Evolutionary conservation across 2,797 vertebrate genomes (phyloP), one percentile per base, ranked within the genome.

Genomic region (Chelidonichthys spinosus): DNA sequence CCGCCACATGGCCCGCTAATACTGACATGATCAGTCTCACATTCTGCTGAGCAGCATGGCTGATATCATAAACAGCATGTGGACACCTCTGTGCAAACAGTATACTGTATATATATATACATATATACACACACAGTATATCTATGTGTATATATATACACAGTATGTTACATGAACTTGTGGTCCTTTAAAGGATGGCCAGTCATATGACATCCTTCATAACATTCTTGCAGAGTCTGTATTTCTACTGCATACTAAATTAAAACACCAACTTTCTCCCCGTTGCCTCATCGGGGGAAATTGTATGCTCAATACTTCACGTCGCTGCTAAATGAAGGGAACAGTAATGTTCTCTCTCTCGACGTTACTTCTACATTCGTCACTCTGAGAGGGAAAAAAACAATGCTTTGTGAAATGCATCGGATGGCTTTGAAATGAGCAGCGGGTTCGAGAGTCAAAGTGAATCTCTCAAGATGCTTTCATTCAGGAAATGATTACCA

Each of bases 1-100:
- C 0, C 52, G 56, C 66, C 76, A 46, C 68, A 70, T 76, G 75
- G 65, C 36, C 43, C 61, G 44, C 77, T 69, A 59, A 70, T 73
- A 59, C 37, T 52, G 68, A 55, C n/a, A 52, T 58, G 14, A 44
- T 40, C 39, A n/a, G 25, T 46, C 73, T 74, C 44, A 66, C 68
- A 2, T 39, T 40, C 56, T 17, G 72, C 44, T 62, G 62, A 55
- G 69, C 18, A 54, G 7, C 65, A 11, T 11, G 14, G 25, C 18
- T 7, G 11, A 59, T 18, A n/a, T 63, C 40, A 35, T 5, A 5
- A 55, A 44, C 32, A 44, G 40, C 46, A 18, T 49, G 17, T 54
- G 17, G 59, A 63, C 42, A 33, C 5, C 7, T 9, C 13, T 54
- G 32, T 33, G 32, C 39, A 33, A 14, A 9, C 5, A 33, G 17